A percentile compares a stretch with the other conserved stretches of the same genome.
phyloP scores from a whole-genome alignment of 2,113 vertebrate genomes.

The Prunella fulvescens region DNA sequence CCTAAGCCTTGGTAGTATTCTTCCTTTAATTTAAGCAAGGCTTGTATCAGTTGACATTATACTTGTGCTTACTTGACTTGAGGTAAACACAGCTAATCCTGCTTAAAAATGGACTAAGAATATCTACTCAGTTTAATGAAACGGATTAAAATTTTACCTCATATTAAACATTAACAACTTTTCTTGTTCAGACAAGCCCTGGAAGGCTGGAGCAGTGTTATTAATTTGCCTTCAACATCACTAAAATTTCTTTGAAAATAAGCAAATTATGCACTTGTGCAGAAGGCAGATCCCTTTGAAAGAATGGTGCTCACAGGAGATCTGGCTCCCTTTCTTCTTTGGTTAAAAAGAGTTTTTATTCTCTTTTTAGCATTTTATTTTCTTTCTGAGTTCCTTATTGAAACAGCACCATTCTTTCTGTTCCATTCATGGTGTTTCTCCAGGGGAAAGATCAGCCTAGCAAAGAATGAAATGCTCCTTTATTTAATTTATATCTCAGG shows the following conservation, averaged over 20 bases:
- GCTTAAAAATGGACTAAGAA: conserved; percentile 35
- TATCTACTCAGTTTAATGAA: conserved; percentile 42
- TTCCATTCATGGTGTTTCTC: not conserved
- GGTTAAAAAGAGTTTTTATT: not conserved
- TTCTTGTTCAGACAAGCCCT: conserved; percentile 38
- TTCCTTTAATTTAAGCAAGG: conserved; percentile 9
- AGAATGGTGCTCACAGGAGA: not conserved
- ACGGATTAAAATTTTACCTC: conserved; percentile 51
- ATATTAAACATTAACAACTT: conserved; percentile 16
- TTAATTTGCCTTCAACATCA: conserved; percentile 1
- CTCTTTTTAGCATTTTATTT: not conserved
- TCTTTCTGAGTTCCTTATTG: not conserved
- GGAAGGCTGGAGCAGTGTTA: not conserved
- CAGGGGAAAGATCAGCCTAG: not conserved
- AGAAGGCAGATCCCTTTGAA: not conserved
- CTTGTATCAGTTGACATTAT: not conserved
- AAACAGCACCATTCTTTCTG: not conserved
- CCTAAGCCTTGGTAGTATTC: not conserved
- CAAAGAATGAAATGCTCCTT: not conserved
- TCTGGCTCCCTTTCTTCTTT: not conserved
- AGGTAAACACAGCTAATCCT: conserved; percentile 28
- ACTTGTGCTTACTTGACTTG: conserved; percentile 49
- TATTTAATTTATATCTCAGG: conserved; percentile 25
- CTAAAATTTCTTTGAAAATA: conserved; percentile 50
- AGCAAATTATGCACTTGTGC: conserved; percentile 9